Conservation (phyloP, 2,888 invertebrate species). For the Panzeria rudis region DNA sequence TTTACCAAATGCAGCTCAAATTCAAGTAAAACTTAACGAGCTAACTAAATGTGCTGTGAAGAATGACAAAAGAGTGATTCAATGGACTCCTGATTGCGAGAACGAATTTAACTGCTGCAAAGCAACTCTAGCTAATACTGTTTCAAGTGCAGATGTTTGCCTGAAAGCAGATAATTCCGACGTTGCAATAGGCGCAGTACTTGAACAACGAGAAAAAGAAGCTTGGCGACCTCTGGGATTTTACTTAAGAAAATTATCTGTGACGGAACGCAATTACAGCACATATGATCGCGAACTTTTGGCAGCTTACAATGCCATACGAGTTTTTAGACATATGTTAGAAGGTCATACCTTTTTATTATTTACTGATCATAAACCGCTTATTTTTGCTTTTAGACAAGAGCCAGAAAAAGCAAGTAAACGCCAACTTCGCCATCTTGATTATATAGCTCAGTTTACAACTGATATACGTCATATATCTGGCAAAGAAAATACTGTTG, state of each 20-base stretch:
- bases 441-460: conserved; percentile 11
- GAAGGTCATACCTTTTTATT: conserved; percentile 8
- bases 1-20: neutral
- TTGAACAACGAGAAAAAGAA: neutral
- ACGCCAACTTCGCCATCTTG: neutral
- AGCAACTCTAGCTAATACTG: neutral
- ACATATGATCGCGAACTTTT: conserved; percentile 2
- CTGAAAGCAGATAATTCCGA: neutral
- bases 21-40: neutral
- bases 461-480: conserved; percentile 7
- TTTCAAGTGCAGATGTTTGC: conserved; percentile 3
- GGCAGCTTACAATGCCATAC: conserved; percentile 5
- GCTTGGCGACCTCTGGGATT: conserved; percentile 20
- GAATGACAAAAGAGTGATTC: conserved; percentile 4
- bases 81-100: neutral
- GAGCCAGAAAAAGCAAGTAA: conserved; percentile 11
- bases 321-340: conserved; percentile 10
- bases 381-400: conserved; percentile 10
- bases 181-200: conserved; percentile 3
- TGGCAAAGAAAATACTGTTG: conserved; percentile 10
- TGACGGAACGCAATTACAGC: conserved; percentile 13
- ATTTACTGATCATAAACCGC: conserved; percentile 1
- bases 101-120: neutral
- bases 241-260: conserved; percentile 1
- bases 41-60: neutral